phyloP scores from a whole-genome alignment of 2,888 invertebrate genomes.

The Acleris sparsana region DNA sequence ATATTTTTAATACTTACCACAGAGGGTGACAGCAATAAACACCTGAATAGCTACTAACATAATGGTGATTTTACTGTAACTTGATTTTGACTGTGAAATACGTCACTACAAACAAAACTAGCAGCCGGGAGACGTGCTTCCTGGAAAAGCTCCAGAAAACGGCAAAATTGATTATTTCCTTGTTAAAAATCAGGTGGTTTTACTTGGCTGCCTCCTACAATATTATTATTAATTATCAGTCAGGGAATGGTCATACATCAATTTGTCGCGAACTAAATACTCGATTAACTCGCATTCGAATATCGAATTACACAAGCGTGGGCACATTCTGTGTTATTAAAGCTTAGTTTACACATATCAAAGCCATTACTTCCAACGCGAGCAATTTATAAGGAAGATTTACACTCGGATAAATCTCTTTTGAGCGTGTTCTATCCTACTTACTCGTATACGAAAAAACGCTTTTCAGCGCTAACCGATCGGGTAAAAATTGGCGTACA shows the following conservation, averaged over 20 bases:
- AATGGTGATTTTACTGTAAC: too few relatives aligned
- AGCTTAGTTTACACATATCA: background rate
- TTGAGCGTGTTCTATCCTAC: background rate
- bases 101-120: too few relatives aligned
- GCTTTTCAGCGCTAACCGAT: background rate
- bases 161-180: too few relatives aligned
- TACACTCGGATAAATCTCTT: slow-evolving; percentile 12
- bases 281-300: background rate
- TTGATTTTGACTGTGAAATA: too few relatives aligned
- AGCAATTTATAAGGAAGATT: slow-evolving; percentile 2
- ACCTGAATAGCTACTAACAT: too few relatives aligned
- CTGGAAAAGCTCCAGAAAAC: too few relatives aligned
- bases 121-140: too few relatives aligned
- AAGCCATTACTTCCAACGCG: background rate
- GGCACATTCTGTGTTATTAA: too few relatives aligned
- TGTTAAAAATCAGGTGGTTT: too few relatives aligned
- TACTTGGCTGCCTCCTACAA: too few relatives aligned
- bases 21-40: too few relatives aligned
- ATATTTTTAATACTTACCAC: too few relatives aligned
- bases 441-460: slow-evolving; percentile 2
- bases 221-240: background rate
- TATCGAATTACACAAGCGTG: background rate
- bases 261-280: background rate
- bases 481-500: background rate
- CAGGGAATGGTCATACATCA: background rate